These are phyloP conservation scores for Argyresthia albistria DNA, from an alignment of 2,888 invertebrate genomes.

Conservation along the genomic window DNA sequence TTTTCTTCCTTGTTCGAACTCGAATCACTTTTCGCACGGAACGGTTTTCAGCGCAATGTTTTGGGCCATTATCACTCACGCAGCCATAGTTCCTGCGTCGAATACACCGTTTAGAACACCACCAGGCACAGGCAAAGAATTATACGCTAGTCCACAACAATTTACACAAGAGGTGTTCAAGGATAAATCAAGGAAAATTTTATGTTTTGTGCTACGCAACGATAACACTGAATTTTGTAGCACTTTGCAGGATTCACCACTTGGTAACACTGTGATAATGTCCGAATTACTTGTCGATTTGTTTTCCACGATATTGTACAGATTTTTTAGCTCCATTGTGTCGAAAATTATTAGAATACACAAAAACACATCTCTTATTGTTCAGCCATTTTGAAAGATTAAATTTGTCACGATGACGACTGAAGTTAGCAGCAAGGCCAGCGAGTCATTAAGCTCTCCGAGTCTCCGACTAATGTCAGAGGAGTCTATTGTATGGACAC, in stretches of 20 bases:
- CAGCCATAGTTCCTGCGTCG: constrained; percentile 27
- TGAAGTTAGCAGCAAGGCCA: background rate
- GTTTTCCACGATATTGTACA: constrained; percentile 35
- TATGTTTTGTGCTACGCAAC: constrained; percentile 28
- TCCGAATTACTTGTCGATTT: constrained; percentile 34
- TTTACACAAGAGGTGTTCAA: constrained; percentile 24
- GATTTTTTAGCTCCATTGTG: constrained; percentile 59
- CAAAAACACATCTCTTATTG: constrained; percentile 55
- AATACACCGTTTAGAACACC: constrained; percentile 18
- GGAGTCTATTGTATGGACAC: background rate
- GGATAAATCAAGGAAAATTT: constrained; percentile 25
- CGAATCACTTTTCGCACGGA: background rate
- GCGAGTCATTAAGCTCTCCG: background rate
- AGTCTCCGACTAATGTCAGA: background rate
- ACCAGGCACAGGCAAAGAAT: constrained; percentile 43
- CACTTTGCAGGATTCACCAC: constrained; percentile 26
- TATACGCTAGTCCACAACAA: constrained; percentile 34
- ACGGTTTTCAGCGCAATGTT: constrained; percentile 3
- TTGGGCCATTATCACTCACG: constrained; percentile 38
- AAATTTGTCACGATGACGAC: background rate
- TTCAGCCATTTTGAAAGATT: constrained; percentile 65
- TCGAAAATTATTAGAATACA: constrained; percentile 31
- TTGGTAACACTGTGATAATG: constrained; percentile 28
- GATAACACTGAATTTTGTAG: constrained; percentile 17
- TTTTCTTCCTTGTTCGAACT: background rate